These are phyloP conservation scores for Pseudocheirus occidentalis DNA, from an alignment of 2,797 vertebrate species.

Conservation along the genomic window DNA sequence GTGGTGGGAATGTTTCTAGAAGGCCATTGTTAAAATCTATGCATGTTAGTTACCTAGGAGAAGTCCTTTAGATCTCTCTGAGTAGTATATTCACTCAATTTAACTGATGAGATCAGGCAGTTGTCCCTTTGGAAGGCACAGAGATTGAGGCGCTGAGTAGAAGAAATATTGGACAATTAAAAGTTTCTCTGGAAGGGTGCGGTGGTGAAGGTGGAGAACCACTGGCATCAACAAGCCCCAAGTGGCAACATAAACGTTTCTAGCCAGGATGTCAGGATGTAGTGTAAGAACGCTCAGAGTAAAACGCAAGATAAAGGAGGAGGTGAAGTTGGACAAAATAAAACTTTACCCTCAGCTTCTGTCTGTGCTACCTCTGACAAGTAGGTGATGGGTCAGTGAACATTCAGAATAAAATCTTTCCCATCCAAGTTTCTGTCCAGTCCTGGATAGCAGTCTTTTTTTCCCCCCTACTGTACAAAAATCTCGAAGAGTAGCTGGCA, in stretches of 20 bases:
- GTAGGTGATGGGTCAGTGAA: not conserved
- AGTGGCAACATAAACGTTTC: not conserved
- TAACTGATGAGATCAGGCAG: not conserved
- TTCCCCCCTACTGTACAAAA: not conserved
- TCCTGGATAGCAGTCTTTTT: not conserved
- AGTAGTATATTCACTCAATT: not conserved
- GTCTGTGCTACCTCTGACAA: not conserved
- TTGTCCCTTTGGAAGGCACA: not conserved
- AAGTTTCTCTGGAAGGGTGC: not conserved
- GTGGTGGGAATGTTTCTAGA: not conserved
- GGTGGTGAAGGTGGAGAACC: not conserved
- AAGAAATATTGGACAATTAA: not conserved
- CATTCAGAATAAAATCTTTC: not conserved
- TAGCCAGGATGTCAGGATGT: not conserved
- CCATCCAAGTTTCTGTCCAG: not conserved
- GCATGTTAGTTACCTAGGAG: not conserved
- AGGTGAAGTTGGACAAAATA: not conserved
- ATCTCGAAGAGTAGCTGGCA: not conserved
- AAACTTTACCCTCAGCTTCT: not conserved
- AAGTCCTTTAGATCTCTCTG: not conserved
- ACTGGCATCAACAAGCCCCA: not conserved
- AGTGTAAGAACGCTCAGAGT: not conserved
- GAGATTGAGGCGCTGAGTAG: not conserved
- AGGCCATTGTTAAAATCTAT: not conserved
- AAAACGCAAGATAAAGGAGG: not conserved